Conservation (phyloP, 2,113 vertebrate genomes). For the Phrynosoma platyrhinos region DNA sequence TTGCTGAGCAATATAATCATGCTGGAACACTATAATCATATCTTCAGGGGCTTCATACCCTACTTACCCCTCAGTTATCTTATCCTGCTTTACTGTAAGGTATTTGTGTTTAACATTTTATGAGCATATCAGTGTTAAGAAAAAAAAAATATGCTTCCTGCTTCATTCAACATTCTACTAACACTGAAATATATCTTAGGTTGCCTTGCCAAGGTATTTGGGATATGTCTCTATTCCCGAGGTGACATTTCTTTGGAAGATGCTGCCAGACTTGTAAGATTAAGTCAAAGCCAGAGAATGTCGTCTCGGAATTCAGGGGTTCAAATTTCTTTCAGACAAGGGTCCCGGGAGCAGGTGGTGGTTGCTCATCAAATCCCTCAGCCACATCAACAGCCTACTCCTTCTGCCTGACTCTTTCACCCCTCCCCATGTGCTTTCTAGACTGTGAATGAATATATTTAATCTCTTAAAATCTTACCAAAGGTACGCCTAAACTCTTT, state of each 20-base stretch:
- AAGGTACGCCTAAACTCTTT: constrained; percentile 10
- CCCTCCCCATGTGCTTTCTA: constrained; percentile 21
- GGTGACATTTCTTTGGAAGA: constrained; percentile 58
- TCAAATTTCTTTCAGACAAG: constrained; percentile 57
- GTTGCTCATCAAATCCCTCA: constrained; percentile 59
- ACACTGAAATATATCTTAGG: constrained; percentile 30
- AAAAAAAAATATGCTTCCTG: background rate
- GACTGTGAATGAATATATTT: background rate
- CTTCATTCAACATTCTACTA: background rate
- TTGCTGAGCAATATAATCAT: background rate
- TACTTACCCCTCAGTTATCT: background rate
- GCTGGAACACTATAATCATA: background rate
- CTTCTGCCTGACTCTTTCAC: constrained; percentile 16
- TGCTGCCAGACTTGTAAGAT: constrained; percentile 53
- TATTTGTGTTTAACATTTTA: constrained; percentile 12
- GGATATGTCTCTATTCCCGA: constrained; percentile 38
- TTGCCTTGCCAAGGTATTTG: constrained; percentile 33
- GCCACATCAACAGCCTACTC: constrained; percentile 47
- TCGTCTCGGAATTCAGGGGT: constrained; percentile 57
- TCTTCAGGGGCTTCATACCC: background rate
- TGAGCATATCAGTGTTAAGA: background rate
- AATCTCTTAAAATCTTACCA: constrained; percentile 51
- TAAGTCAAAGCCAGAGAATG: constrained; percentile 51
- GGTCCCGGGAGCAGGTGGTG: constrained; percentile 69
- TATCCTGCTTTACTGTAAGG: rapidly evolving